Percentiles rank a stretch among this genome's conserved stretches.
Conservation (phyloP, 2,113 vertebrate genomes). For the Sturnus vulgaris region DNA sequence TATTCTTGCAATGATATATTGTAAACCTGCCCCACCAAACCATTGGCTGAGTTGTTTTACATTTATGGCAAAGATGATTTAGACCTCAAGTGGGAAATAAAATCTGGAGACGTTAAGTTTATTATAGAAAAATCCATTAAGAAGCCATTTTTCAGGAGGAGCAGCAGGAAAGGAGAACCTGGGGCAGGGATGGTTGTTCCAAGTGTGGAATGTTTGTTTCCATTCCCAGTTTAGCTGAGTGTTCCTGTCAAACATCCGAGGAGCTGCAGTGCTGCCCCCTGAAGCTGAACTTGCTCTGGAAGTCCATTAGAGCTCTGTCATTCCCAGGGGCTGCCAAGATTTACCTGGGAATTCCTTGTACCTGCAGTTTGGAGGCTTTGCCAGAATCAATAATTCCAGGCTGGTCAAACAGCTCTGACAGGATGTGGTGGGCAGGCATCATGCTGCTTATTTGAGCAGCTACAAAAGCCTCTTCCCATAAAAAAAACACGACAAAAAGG, state of each 20-base stretch:
- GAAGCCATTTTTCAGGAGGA: background rate
- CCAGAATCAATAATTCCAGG: background rate
- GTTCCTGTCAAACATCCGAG: background rate
- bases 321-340: background rate
- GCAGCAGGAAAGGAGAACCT: background rate
- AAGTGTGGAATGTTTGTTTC: background rate
- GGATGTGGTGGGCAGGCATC: background rate
- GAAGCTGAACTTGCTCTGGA: background rate
- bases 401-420: background rate
- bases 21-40: conserved; percentile 45
- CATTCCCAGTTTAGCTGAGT: background rate
- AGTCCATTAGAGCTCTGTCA: background rate
- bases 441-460: background rate
- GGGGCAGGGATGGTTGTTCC: background rate
- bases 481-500: background rate
- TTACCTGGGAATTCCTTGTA: background rate
- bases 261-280: background rate
- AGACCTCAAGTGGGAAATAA: conserved; percentile 50
- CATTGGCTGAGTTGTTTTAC: conserved; percentile 51
- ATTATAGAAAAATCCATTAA: conserved; percentile 47
- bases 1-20: conserved; percentile 34
- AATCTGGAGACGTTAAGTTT: conserved; percentile 8
- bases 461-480: background rate
- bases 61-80: conserved; percentile 63
- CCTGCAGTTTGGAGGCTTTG: background rate